Evolutionary conservation across 1,140 invertebrate genomes (phyloP).

Genomic region (Lasioglossum baleicum): DNA sequence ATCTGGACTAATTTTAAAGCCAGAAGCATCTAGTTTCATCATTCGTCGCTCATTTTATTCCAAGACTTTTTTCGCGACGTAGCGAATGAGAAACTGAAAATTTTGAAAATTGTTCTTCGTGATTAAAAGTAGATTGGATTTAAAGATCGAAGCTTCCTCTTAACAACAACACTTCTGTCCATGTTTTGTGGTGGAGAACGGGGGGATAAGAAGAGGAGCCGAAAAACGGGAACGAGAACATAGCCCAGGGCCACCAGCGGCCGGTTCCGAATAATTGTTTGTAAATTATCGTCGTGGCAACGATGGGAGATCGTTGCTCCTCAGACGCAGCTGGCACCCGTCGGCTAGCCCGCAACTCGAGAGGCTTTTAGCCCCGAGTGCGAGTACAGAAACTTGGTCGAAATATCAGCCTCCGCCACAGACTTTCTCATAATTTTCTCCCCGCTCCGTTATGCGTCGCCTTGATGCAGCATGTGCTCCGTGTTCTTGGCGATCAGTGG

Average conservation of each 20-base stretch:
- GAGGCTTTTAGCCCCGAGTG: conserved; percentile 37
- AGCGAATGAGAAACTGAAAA: no score
- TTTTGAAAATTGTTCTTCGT: no score
- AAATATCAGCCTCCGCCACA: conserved; percentile 25
- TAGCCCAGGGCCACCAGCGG: not conserved
- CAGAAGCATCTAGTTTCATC: no score
- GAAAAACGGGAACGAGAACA: conserved; percentile 40
- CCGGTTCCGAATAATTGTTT: conserved; percentile 45
- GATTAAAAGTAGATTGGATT: no score
- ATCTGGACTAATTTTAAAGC: no score
- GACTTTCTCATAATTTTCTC: conserved; percentile 29
- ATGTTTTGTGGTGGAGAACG: no score
- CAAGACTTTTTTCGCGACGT: no score
- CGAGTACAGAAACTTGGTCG: conserved; percentile 35
- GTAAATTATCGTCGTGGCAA: conserved; percentile 44
- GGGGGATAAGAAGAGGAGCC: no score
- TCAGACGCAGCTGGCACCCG: conserved; percentile 41
- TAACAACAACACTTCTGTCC: no score
- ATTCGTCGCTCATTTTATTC: no score
- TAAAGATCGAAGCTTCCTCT: no score
- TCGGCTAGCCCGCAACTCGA: conserved; percentile 29
- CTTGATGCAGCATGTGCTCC: no score
- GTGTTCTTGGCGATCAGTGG: not conserved
- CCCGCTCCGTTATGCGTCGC: not conserved
- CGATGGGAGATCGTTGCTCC: conserved; percentile 16